phyloP scores from a whole-genome alignment of 2,888 invertebrate genomes.

The Machimus atricapillus region DNA sequence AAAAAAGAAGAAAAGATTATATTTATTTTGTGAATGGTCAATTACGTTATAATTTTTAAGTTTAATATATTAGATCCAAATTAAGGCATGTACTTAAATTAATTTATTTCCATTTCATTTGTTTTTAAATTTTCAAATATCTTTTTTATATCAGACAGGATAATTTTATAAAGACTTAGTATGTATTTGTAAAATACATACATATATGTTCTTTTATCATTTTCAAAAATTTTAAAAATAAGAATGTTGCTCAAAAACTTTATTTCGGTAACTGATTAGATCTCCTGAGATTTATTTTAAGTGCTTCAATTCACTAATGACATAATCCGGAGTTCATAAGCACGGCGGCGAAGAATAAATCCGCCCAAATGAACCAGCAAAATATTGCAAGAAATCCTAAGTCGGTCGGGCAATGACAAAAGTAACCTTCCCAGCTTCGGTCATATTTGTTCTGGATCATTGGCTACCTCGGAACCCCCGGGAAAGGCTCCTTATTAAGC shows the following conservation, averaged over 20 bases:
- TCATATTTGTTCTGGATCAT: slow-evolving; percentile 29
- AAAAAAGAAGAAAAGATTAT: not conserved
- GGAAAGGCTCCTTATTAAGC: not conserved
- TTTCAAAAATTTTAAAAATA: too few relatives aligned
- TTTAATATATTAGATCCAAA: too few relatives aligned
- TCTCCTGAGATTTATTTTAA: not conserved
- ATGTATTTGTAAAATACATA: too few relatives aligned
- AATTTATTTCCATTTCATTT: too few relatives aligned
- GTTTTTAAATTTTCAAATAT: too few relatives aligned
- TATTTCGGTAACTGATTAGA: not conserved
- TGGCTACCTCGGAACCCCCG: not conserved
- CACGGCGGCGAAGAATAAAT: not conserved
- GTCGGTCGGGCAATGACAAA: not conserved
- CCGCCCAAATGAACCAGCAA: not conserved
- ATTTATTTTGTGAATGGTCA: too few relatives aligned
- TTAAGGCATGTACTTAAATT: too few relatives aligned
- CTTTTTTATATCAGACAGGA: too few relatives aligned
- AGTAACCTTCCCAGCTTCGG: not conserved
- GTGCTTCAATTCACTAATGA: not conserved
- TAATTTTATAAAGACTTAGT: too few relatives aligned
- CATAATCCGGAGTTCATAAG: not conserved
- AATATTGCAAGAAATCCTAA: slow-evolving; percentile 25
- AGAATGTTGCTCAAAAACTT: not conserved
- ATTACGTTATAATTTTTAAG: too few relatives aligned
- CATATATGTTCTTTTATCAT: too few relatives aligned